Evolutionary conservation across 1,140 invertebrate species (phyloP), one percentile per base, ranked within the genome.

Genomic region (Pseudomyrmex sp.): DNA sequence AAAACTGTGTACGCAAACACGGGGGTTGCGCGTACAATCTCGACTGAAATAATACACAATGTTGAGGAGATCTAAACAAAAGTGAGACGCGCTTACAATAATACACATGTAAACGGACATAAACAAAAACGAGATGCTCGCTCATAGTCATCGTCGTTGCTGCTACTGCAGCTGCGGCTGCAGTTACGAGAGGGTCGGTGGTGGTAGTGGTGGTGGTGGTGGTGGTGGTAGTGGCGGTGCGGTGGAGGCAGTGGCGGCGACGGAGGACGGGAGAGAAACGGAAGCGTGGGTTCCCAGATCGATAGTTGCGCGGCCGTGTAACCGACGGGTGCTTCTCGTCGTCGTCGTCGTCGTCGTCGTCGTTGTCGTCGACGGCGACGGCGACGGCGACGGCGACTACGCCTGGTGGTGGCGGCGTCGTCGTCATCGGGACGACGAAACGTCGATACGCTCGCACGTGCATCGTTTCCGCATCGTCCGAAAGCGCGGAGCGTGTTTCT

Each of bases 381-480:
- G 79, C 61, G 58, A 76, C 82, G 69, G 26, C 58, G 76, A 74
- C 86, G 86, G 56, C 80, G 35, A 35, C 35, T 35, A 35, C 35
- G 35, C 35, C 35, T 35, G 35, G 35, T 35, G 35, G 35, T 35
- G 35, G 35, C 68, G 48, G 44, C 70, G 73, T 20, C 13, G 65
- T n/a, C 50, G 80, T 0, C 65, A 62, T 1, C 72, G 72, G 18
- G 76, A 74, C 86, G 86, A 44, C 83, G 82, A 89, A 79, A 90
- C 90, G 90, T 91, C 89, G 85, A 91, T 91, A 91, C 77, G 85
- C 66, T 90, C 83, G 84, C 90, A 91, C 91, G 89, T 91, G 91
- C 85, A 91, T 66, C 79, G 59, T 89, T 88, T 88, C 84, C 89
- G 89, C 89, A 91, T 79, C 90, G 76, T 85, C 87, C 85, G 72